Evolutionary conservation across 1,140 invertebrate genomes (phyloP).

Genomic region (Pissodes strobi): DNA sequence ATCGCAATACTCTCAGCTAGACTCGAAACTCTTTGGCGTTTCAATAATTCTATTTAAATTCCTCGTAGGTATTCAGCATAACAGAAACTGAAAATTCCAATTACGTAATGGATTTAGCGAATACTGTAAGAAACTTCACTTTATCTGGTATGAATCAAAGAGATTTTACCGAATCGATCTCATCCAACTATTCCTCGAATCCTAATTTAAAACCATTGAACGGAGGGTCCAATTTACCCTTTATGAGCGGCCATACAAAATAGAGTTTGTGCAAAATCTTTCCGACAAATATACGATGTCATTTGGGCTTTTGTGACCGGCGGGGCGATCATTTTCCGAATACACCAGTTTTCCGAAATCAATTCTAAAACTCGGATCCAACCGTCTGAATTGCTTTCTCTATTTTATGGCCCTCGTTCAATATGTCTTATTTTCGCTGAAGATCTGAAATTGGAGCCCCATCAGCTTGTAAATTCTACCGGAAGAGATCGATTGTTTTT

Average conservation of each 20-base stretch:
- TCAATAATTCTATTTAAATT: too few species aligned
- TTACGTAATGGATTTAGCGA: too few species aligned
- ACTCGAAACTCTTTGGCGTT: too few species aligned
- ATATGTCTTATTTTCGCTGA: slow-evolving; percentile 30
- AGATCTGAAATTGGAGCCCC: slow-evolving; percentile 19
- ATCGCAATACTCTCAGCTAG: too few species aligned
- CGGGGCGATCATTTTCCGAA: slow-evolving; percentile 24
- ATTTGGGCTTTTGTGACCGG: slow-evolving; percentile 27
- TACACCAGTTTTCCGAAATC: slow-evolving; percentile 27
- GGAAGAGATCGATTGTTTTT: slow-evolving; percentile 26
- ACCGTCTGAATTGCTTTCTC: slow-evolving; percentile 21
- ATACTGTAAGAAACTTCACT: too few species aligned
- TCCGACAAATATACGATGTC: slow-evolving; percentile 25
- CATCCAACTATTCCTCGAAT: background rate
- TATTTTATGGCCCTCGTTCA: slow-evolving; percentile 26
- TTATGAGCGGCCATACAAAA: slow-evolving; percentile 17
- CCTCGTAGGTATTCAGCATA: too few species aligned
- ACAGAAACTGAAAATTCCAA: too few species aligned
- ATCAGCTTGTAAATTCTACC: slow-evolving; percentile 24
- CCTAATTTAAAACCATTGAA: slow-evolving; percentile 13
- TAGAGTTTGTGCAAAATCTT: slow-evolving; percentile 26
- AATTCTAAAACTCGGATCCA: slow-evolving; percentile 27
- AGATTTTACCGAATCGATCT: too few species aligned
- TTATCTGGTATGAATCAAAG: too few species aligned
- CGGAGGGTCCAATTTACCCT: slow-evolving; percentile 15